Conservation (phyloP, 1,140 invertebrate species). For the Sarcophaga peregrina region DNA sequence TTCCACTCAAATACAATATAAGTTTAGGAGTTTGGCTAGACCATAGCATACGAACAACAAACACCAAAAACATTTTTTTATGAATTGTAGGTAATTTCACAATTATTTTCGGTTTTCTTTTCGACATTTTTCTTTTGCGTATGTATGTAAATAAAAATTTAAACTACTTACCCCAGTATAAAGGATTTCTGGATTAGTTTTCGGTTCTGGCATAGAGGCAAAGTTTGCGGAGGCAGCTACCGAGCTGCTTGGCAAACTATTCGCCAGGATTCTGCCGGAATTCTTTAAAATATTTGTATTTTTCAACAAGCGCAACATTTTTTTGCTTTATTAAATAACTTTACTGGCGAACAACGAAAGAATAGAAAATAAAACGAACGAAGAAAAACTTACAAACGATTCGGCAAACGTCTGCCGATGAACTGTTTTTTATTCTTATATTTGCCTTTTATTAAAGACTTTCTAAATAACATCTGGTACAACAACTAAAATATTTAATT, state of each 20-base stretch:
- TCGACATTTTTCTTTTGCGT: neutral
- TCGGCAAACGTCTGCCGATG: slow-evolving; percentile 10
- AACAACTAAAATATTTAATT: no score
- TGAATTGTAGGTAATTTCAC: neutral
- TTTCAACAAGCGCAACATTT: slow-evolving; percentile 58
- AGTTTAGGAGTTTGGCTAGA: no score
- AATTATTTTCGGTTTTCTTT: neutral
- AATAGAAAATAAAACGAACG: neutral
- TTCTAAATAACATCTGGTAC: no score
- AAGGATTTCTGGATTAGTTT: slow-evolving; percentile 58
- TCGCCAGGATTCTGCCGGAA: slow-evolving; percentile 45
- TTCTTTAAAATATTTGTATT: slow-evolving; percentile 51
- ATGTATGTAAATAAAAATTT: neutral
- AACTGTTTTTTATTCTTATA: neutral
- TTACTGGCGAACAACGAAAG: neutral
- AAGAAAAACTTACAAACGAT: neutral
- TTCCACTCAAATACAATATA: neutral
- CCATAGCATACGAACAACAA: no score
- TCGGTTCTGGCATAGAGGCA: slow-evolving; percentile 53
- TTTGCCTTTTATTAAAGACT: no score
- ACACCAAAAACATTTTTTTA: neutral
- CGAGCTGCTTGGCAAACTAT: slow-evolving; percentile 46
- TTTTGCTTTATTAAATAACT: slow-evolving; percentile 16
- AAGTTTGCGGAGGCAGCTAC: slow-evolving; percentile 51
- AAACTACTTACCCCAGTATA: slow-evolving; percentile 64